Evolutionary conservation across 2,113 vertebrate genomes (phyloP), one percentile per base, ranked within the genome.

Genomic region (Chlamydotis undulata): DNA sequence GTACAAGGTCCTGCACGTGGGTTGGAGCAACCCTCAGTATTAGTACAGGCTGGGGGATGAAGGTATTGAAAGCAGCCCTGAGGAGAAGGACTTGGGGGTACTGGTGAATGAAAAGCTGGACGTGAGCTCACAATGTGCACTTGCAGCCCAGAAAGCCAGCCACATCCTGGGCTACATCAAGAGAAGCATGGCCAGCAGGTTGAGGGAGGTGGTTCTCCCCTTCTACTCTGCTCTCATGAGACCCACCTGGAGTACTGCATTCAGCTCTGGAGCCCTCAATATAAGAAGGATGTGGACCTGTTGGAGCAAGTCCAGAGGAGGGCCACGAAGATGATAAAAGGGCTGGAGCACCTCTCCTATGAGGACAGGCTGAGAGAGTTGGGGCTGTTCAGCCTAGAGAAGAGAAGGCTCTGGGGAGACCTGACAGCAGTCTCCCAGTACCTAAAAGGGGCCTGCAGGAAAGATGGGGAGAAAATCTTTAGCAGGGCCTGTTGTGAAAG

Each of bases 41-140:
- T 50, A 50, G 4, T 25, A 45, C 22, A 37, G 31, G 18, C 47
- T 61, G 39, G 5, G 21, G 19, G 3, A 45, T 28, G 16, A 82
- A 31, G 3, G 12, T 28, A 26, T 14, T 3, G 5, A 79, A 26
- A 55, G 37, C 8, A 86, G 39, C 29, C 21, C 41, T 12, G 6
- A 0, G 0, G 4, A 82, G 49, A 12, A 31, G 21, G 31, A 29
- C 2, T 45, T 71, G 5, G 13, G 7, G 4, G 3, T 50, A 9
- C 47, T 17, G 33, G 1, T 45, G 70, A 18, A 2, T 8, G 16
- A 88, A 19, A 69, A 41, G 26, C 13, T 70, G 29, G 11, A 73
- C 39, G 6, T 0, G 23, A 69, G 1, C 16, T 2, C 1, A 10
- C 16, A 10, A 15, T 1, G 8, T 1, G 19, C 1, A 0, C 29